Base-by-base conservation (phyloP, 2,113 vertebrate species). In the Phylloscopus trochilus region DNA sequence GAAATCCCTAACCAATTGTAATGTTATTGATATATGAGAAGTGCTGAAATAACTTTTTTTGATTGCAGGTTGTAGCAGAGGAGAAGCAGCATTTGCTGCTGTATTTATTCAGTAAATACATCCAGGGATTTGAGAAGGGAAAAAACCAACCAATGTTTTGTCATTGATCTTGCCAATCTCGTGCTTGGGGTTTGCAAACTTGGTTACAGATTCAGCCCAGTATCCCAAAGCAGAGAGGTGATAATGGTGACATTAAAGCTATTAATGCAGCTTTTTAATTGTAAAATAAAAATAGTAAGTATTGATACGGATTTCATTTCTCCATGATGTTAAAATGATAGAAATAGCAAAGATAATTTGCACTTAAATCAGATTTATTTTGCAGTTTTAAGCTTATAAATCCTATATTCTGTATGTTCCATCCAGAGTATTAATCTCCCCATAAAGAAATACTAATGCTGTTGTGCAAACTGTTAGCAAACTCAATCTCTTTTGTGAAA, bases 91-190 rank as follows among this genome's bases (percentile, higher is more conserved):
- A 14, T 24, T 92, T 80, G 28, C 31, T 47, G 10, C 46, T 47
- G 46, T 47, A 72, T 15, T 55, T 67, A 7, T 6, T 80, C 37
- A 64, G 31, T 70, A 33, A 91, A 67, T 5, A 43, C 64, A n/a
- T n/a, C 14, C 11, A 55, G 68, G 37, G n/a, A 43, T 63, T 41
- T 77, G 20, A 44, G 41, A 77, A 66, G 23, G 12, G 22, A 35
- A 73, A 75, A 88, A n/a, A 7, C 24, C 1, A 0, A 39, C n/a
- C n/a, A 13, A 35, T 66, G 8, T 83, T 64, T 76, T 92, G 51
- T 58, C 30, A n/a, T 17, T 13, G 7, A 27, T 20, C 11, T 55
- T 85, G 16, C 17, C 0, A 0, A 9, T 70, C 10, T 43, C 1
- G 2, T 28, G 15, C 7, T 8, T 87, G 14, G 44, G 43, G 16